These are phyloP conservation scores for Lagorchestes hirsutus DNA, from an alignment of 2,797 vertebrate species.

Conservation along the genomic window DNA sequence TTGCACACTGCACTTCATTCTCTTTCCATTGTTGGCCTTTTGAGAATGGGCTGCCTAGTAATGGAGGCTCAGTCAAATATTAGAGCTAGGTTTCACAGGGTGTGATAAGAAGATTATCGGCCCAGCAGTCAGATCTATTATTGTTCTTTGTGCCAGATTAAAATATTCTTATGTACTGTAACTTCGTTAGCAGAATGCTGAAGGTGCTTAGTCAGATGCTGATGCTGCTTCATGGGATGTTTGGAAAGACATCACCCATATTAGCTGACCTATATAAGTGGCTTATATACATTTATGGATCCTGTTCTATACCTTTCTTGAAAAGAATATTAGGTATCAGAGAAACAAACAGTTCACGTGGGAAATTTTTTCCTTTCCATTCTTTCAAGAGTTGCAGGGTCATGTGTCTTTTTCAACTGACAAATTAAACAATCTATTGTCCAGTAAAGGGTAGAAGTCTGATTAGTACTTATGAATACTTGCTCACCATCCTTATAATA, in stretches of 20 bases:
- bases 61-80: constrained; percentile 87
- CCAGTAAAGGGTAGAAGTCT: constrained; percentile 54
- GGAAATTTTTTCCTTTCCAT: constrained; percentile 36
- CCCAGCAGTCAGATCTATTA: constrained; percentile 85
- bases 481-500: constrained; percentile 68
- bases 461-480: constrained; percentile 68
- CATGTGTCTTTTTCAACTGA: constrained; percentile 59
- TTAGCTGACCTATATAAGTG: constrained; percentile 82
- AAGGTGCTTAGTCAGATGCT: constrained; percentile 81
- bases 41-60: constrained; percentile 84
- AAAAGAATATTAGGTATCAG: constrained; percentile 53
- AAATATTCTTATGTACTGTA: constrained; percentile 87
- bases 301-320: constrained; percentile 47
- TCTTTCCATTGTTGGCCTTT: constrained; percentile 86
- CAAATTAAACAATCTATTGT: constrained; percentile 65
- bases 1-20: constrained; percentile 91
- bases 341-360: constrained; percentile 43
- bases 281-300: constrained; percentile 71
- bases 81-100: constrained; percentile 88
- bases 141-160: constrained; percentile 89
- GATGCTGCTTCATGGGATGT: constrained; percentile 69
- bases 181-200: constrained; percentile 86
- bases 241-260: constrained; percentile 81
- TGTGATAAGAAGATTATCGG: constrained; percentile 89
- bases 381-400: constrained; percentile 44